These are phyloP conservation scores for Notothenia coriiceps DNA, from an alignment of 2,113 vertebrate genomes.

Conservation along the genomic window DNA sequence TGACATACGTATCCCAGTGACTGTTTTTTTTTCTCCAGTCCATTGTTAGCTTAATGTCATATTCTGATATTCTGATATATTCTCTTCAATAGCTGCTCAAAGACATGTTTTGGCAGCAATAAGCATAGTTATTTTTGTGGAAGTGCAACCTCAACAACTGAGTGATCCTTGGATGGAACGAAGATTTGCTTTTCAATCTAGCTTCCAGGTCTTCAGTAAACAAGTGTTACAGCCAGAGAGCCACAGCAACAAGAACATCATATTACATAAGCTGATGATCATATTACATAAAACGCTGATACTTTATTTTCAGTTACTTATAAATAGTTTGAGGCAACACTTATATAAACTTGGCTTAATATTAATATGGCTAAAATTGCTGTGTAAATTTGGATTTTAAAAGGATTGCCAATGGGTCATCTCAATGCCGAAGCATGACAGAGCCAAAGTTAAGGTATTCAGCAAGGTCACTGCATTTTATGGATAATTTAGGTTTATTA, in stretches of 20 bases:
- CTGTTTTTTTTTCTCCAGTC: neutral
- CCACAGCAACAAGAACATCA: neutral
- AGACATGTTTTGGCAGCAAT: conserved; percentile 54
- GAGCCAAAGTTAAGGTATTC: conserved; percentile 31
- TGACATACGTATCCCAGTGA: conserved; percentile 27
- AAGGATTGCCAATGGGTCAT: neutral
- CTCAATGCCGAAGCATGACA: conserved; percentile 2
- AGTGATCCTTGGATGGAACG: conserved; percentile 19
- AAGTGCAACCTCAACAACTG: conserved; percentile 30
- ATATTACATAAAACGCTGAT: neutral
- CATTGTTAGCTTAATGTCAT: conserved; percentile 33
- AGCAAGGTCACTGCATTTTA: conserved; percentile 3
- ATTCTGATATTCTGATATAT: conserved; percentile 22
- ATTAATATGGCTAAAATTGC: neutral
- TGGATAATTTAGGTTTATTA: neutral
- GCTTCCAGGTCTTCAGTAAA: conserved; percentile 4
- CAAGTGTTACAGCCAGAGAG: neutral
- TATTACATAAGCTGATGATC: neutral
- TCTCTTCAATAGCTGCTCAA: conserved; percentile 25
- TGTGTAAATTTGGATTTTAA: neutral
- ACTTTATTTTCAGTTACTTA: neutral
- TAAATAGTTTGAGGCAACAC: neutral
- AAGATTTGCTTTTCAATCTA: conserved; percentile 12
- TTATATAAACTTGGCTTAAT: neutral
- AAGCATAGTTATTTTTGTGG: conserved; percentile 45